These are phyloP conservation scores for Orchesella cincta DNA, from an alignment of 1,140 invertebrate species.

Conservation along the genomic window DNA sequence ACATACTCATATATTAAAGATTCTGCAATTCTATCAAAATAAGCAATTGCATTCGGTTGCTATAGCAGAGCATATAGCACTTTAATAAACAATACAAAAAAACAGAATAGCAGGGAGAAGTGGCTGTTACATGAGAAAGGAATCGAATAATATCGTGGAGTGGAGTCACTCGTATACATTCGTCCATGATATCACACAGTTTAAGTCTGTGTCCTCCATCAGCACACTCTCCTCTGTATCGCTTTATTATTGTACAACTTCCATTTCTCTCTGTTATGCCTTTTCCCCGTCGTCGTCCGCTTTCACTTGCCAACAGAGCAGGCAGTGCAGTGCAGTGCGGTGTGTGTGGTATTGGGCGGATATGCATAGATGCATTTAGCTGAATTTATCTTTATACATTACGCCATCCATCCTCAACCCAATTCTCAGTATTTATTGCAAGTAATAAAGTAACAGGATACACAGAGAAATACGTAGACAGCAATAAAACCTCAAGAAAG, in stretches of 20 bases:
- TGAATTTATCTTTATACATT: too few species aligned
- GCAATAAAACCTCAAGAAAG: too few species aligned
- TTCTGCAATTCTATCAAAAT: too few species aligned
- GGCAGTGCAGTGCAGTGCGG: neutral
- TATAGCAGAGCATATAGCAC: too few species aligned
- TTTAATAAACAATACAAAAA: neutral
- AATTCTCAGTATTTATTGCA: too few species aligned
- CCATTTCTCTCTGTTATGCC: neutral
- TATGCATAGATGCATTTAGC: too few species aligned
- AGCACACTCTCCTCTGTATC: neutral
- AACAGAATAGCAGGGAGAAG: neutral
- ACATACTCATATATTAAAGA: too few species aligned
- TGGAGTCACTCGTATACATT: neutral
- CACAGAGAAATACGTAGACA: too few species aligned
- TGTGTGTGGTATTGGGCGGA: neutral
- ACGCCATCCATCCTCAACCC: too few species aligned
- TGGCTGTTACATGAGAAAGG: neutral
- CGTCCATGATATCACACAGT: neutral
- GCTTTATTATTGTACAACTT: neutral
- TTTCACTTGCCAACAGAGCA: constrained; percentile 8
- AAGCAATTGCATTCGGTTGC: too few species aligned
- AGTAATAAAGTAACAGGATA: too few species aligned
- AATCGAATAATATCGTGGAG: neutral
- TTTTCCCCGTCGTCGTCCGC: constrained; percentile 6
- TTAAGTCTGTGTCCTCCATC: neutral